A percentile compares a stretch with the other conserved stretches of the same genome.
These are phyloP conservation scores for Megalonaias nervosa DNA, from an alignment of 1,140 invertebrate genomes.

Conservation along the genomic window DNA sequence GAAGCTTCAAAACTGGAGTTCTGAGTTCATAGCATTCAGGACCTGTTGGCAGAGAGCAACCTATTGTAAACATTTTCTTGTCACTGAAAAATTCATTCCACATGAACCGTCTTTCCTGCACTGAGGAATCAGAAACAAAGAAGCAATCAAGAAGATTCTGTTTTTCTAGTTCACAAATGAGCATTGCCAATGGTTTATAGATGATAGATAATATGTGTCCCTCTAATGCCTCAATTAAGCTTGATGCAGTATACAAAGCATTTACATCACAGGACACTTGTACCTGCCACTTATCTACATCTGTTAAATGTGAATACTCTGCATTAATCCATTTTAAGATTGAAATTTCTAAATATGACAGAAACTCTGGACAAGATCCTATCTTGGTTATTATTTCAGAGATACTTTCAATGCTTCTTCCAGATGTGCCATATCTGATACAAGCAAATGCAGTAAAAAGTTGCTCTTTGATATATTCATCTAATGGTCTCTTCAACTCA, in stretches of 20 bases:
- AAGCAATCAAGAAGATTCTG: conserved; percentile 15
- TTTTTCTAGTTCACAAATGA: conserved; percentile 17
- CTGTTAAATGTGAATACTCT: background rate
- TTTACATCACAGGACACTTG: conserved; percentile 16
- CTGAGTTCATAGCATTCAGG: conserved; percentile 20
- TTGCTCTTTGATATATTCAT: conserved; percentile 25
- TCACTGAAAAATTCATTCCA: conserved; percentile 4
- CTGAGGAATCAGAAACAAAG: background rate
- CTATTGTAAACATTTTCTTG: conserved; percentile 8
- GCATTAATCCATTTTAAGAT: conserved; percentile 7
- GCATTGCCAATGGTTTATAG: conserved; percentile 12
- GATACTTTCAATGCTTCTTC: conserved; percentile 32
- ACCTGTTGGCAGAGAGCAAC: conserved; percentile 5
- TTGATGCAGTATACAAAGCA: conserved; percentile 5
- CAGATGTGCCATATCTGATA: conserved; percentile 36
- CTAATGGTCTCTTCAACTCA: conserved; percentile 27
- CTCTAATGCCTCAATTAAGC: conserved; percentile 21
- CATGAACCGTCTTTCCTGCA: background rate
- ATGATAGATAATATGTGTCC: background rate
- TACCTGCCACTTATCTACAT: conserved; percentile 9
- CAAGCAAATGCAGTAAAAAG: conserved; percentile 49
- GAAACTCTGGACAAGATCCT: conserved; percentile 5
- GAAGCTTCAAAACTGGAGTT: background rate
- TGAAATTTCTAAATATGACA: conserved; percentile 33
- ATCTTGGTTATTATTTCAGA: conserved; percentile 20